phyloP scores from a whole-genome alignment of 2,113 vertebrate genomes.

The Sebastes schlegelii region DNA sequence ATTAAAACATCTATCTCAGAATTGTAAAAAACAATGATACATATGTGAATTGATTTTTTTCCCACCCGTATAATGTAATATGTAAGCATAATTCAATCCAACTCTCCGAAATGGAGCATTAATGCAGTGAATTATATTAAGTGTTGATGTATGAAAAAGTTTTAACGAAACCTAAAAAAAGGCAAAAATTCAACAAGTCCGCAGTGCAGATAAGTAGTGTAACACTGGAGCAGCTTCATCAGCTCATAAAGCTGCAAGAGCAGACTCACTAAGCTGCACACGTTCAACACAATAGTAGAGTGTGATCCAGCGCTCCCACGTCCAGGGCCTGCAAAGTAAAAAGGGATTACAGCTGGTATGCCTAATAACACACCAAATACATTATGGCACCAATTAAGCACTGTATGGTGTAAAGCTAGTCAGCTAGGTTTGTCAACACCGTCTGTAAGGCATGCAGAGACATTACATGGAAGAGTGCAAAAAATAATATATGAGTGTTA shows the following conservation, averaged over 20 bases:
- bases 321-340: constrained; percentile 24
- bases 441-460: background rate
- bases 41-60: no score
- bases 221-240: constrained; percentile 7
- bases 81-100: background rate
- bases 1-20: no score
- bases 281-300: constrained; percentile 44
- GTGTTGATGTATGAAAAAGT: background rate
- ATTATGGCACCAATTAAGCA: constrained; percentile 35
- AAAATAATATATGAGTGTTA: background rate
- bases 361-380: constrained; percentile 34
- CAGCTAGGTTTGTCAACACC: background rate
- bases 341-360: constrained; percentile 34
- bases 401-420: background rate
- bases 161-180: background rate
- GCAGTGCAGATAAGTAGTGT: background rate
- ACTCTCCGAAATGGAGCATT: background rate
- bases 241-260: constrained; percentile 1
- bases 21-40: no score
- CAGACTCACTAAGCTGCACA: constrained; percentile 13
- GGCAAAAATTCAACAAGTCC: background rate
- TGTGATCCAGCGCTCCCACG: constrained; percentile 37
- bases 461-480: background rate
- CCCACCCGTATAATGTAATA: background rate
- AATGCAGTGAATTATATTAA: background rate